Evolutionary conservation across 2,113 vertebrate species (phyloP).

Genomic region (Sylvilagus bachmani): DNA sequence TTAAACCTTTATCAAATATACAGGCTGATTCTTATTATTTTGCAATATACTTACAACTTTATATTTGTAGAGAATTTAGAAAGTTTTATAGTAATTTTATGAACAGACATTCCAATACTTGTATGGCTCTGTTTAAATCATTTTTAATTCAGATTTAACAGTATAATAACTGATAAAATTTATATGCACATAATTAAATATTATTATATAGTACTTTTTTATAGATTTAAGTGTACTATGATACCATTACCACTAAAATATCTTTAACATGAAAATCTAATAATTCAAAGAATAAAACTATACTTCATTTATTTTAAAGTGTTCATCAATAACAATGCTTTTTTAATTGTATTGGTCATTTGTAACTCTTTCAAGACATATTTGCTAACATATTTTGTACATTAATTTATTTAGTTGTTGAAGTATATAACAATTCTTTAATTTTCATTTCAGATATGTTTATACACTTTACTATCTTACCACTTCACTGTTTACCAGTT

Average conservation of each 20-base stretch:
- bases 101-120: background rate
- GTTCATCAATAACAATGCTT: background rate
- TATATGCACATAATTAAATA: background rate
- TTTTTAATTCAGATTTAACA: background rate
- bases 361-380: background rate
- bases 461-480: background rate
- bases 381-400: background rate
- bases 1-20: background rate
- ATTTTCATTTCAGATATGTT: background rate
- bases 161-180: background rate
- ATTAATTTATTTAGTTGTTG: background rate
- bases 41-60: background rate
- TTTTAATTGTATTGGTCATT: background rate
- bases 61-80: background rate
- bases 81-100: background rate
- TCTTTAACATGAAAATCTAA: background rate
- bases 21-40: background rate
- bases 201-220: background rate
- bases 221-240: background rate
- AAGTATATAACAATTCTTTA: background rate
- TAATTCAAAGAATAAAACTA: background rate
- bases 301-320: background rate
- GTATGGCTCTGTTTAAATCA: background rate
- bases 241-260: background rate
- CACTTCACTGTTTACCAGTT: background rate